Percentiles rank a stretch among this genome's conserved stretches.
Conservation (phyloP, 1,140 invertebrate genomes). For the Drosophila suzukii region DNA sequence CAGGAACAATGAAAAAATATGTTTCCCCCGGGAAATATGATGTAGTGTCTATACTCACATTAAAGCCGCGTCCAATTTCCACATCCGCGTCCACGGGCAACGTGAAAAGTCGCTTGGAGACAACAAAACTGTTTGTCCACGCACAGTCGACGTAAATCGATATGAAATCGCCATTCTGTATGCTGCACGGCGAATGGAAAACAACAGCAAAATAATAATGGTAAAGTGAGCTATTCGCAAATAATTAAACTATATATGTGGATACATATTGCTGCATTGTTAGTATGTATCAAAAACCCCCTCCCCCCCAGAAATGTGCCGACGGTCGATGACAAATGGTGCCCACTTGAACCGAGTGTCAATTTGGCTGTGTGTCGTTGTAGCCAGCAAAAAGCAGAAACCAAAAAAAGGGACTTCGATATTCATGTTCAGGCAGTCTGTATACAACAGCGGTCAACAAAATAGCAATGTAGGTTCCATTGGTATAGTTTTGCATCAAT, state of each 20-base stretch:
- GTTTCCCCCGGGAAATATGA: not conserved
- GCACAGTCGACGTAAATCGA: constrained; percentile 82
- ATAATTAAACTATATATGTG: constrained; percentile 72
- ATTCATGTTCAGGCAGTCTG: constrained; percentile 23
- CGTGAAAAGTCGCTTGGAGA: constrained; percentile 79
- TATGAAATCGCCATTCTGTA: constrained; percentile 84
- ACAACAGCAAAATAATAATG: constrained; percentile 50
- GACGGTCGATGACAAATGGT: constrained; percentile 73
- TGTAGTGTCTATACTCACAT: constrained; percentile 72
- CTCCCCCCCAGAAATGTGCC: constrained; percentile 51
- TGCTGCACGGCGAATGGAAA: constrained; percentile 50
- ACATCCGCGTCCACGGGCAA: constrained; percentile 80
- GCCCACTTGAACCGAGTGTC: constrained; percentile 75
- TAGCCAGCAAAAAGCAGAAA: constrained; percentile 30
- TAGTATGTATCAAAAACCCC: not conserved
- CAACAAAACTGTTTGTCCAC: constrained; percentile 84
- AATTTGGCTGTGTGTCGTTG: constrained; percentile 69
- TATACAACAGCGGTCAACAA: not conserved
- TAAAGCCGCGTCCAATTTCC: constrained; percentile 84
- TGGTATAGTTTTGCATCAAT: too few species aligned
- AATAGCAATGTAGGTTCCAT: not conserved
- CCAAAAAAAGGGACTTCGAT: constrained; percentile 41
- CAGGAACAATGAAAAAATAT: not conserved
- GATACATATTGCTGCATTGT: constrained; percentile 27
- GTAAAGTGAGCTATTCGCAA: constrained; percentile 50